Conservation (phyloP, 23 tunicate species). For the Oikopleura albicans region DNA sequence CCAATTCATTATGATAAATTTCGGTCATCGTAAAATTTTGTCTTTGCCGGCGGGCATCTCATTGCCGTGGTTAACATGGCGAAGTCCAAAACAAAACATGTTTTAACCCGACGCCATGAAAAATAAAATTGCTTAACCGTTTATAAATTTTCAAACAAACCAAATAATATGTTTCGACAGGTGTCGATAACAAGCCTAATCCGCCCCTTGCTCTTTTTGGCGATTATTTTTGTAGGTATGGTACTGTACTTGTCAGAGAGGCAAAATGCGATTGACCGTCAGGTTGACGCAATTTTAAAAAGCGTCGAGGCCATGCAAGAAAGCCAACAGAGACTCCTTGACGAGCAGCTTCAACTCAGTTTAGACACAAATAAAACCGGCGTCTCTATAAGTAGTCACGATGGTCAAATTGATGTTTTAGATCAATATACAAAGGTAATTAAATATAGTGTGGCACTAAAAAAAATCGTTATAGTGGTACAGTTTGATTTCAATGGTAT, state of each 20-base stretch:
- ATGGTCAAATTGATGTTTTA: conserved; percentile 27
- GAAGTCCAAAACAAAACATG: too few species aligned
- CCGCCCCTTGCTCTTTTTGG: not conserved
- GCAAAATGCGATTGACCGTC: conserved; percentile 1
- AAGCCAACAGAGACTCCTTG: conserved; percentile 20
- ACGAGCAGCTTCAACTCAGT: conserved; percentile 19
- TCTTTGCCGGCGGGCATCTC: too few species aligned
- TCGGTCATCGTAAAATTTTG: too few species aligned
- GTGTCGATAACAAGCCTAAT: not conserved
- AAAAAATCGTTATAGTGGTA: too few species aligned
- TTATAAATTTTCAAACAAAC: too few species aligned
- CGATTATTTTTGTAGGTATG: not conserved
- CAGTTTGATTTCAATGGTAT: too few species aligned
- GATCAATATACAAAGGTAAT: conserved; percentile 31
- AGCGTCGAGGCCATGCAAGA: conserved; percentile 22
- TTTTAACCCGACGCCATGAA: too few species aligned
- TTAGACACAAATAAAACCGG: conserved; percentile 36
- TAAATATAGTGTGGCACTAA: not conserved
- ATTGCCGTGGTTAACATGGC: too few species aligned
- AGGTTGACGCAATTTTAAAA: not conserved
- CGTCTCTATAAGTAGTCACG: conserved; percentile 15
- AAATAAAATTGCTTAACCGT: too few species aligned
- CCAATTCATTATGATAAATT: too few species aligned
- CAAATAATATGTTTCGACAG: conserved; percentile 15
- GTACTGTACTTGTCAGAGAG: conserved; percentile 2